A percentile compares a stretch with the other conserved stretches of the same genome.
Conservation (phyloP, 2,113 vertebrate species). For the Datnioides undecimradiatus region DNA sequence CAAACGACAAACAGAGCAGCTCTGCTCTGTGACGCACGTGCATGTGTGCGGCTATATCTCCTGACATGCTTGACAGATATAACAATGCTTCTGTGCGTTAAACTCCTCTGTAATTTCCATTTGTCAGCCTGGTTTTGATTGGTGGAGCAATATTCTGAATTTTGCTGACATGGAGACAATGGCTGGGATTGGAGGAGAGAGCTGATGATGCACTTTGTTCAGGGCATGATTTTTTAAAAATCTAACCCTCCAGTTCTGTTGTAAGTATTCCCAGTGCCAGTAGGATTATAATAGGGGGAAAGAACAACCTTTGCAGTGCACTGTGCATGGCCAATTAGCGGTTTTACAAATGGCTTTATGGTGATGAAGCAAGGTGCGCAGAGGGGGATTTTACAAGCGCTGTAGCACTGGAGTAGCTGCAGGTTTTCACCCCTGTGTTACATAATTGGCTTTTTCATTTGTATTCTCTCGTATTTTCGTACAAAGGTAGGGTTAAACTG, state of each 20-base stretch:
- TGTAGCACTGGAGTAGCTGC: neutral
- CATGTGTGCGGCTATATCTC: constrained; percentile 1
- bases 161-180: constrained; percentile 64
- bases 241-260: constrained; percentile 12
- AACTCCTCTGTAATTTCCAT: constrained; percentile 25
- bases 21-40: constrained; percentile 17
- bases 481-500: neutral
- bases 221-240: constrained; percentile 37
- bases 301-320: constrained; percentile 4
- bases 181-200: constrained; percentile 26
- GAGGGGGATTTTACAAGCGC: constrained; percentile 14
- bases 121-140: constrained; percentile 55
- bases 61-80: constrained; percentile 35
- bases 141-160: constrained; percentile 25
- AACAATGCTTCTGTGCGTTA: neutral
- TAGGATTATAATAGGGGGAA: neutral
- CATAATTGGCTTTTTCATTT: constrained; percentile 1
- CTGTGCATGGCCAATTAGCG: neutral
- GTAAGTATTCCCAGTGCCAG: neutral
- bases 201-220: constrained; percentile 65
- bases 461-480: neutral
- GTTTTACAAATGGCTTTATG: constrained; percentile 34
- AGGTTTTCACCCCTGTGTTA: constrained; percentile 22
- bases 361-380: constrained; percentile 29
- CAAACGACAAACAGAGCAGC: constrained; percentile 20